Base-by-base conservation (phyloP, 1,140 invertebrate genomes). In the Macrobrachium nipponense region DNA sequence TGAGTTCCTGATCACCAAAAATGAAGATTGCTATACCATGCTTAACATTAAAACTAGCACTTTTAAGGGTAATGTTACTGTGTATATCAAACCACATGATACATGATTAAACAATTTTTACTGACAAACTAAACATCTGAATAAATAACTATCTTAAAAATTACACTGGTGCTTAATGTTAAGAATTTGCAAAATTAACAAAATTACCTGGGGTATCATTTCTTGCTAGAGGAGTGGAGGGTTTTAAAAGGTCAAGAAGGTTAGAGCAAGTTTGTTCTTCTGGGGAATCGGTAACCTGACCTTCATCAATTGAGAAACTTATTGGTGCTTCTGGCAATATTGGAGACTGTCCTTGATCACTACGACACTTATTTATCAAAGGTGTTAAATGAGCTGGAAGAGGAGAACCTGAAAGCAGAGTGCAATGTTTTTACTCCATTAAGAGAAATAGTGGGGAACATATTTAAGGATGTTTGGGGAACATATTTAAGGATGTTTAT, bases 221-320 rank as follows among this genome's bases (percentile, higher is more conserved):
- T 2, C 36, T 23, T 23, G 23, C 18, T 7, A 20, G 15, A 36
- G 68, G 5, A 17, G 23, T 17, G 0, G 68, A n/a, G 6, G 68
- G 68, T 7, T 70, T 43, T 2, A 70, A 43, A 27, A 70, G 68
- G 20, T 23, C 68, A 14, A 70, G n/a, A 12, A 70, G 68, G 36
- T 70, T 70, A 15, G 68, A 27, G n/a, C 68, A 70, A 8, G 68
- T 70, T 43, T 70, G 68, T 15, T 70, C 68, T 17, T 70, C 68
- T 15, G 68, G 68, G 0, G 68, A 70, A 14, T 23, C 10, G 27
- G 36, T 15, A 70, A 15, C 68, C 18, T 27, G 8, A 66, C 8
- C 23, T 27, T 20, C 2, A 70, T 5, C n/a, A 15, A 70, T 5
- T 7, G 68, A 43, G 5, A 43, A 70, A 43, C 17, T 43, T 70